Evolutionary conservation across 1,140 invertebrate species (phyloP).

Genomic region (Phocides pigmalion): DNA sequence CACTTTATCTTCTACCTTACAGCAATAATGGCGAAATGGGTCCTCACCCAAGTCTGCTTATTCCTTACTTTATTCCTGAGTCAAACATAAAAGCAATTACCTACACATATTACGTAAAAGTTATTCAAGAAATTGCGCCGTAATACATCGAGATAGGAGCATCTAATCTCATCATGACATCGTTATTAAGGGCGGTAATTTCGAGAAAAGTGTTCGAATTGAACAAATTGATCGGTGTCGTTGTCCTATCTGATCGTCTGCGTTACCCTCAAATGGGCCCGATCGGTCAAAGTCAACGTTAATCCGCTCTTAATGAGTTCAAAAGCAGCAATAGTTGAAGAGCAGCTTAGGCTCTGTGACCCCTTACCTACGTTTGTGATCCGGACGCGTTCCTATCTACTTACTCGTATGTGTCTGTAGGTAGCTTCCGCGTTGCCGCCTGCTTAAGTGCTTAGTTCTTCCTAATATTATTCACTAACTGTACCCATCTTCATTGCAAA

Average conservation of each 20-base stretch:
- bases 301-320: slow-evolving; percentile 75
- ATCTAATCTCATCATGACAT: slow-evolving; percentile 28
- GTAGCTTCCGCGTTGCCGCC: no score
- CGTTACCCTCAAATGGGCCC: slow-evolving; percentile 53
- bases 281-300: slow-evolving; percentile 73
- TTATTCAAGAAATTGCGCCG: background rate
- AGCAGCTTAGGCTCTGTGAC: slow-evolving; percentile 50
- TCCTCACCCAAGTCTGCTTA: no score
- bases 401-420: background rate
- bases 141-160: slow-evolving; percentile 8
- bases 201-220: slow-evolving; percentile 54
- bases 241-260: slow-evolving; percentile 56
- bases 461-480: no score
- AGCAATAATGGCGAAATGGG: no score
- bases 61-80: no score
- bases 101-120: no score
- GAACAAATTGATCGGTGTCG: slow-evolving; percentile 63
- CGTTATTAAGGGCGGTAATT: slow-evolving; percentile 44
- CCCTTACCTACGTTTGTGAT: slow-evolving; percentile 21
- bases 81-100: background rate
- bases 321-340: slow-evolving; percentile 67
- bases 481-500: no score
- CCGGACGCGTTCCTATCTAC: slow-evolving; percentile 16
- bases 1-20: no score
- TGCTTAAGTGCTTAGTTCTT: no score